Evolutionary conservation across 2,113 vertebrate species (phyloP), one percentile per base, ranked within the genome.

Genomic region (Burhinus oedicnemus): DNA sequence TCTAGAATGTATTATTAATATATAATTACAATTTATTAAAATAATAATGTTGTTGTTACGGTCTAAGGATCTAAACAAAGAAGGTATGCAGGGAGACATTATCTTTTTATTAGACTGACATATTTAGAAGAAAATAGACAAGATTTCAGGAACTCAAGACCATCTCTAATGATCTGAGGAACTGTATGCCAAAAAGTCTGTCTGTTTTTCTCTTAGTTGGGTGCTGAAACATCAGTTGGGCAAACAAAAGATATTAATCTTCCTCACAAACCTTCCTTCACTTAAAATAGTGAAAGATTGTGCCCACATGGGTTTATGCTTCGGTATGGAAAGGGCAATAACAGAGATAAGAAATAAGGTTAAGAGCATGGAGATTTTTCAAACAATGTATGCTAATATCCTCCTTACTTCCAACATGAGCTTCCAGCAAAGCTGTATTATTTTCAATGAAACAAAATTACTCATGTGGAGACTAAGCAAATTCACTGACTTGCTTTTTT

Each of bases 361-460:
- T 96, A 95, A 93, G 61, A 89, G 47, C 65, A 84, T 60, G 44
- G 61, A 84, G 61, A 75, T 87, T 93, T 96, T 96, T 84, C 74
- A 94, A 36, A 79, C 57, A 76, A 68, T 78, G 94, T 91, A 93
- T 87, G 87, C 44, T 91, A 94, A 96, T 89, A 71, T 44, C 80
- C 87, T 83, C 58, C 55, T 90, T 81, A 70, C 80, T 95, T 93
- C 68, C 51, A 81, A 84, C 86, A 75, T 11, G 64, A 92, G 61
- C 78, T 93, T 88, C 80, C 65, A 93, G 79, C 60, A 96, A 92
- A 74, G 83, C 76, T 81, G 60, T 55, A 77, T 95, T 88, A 89
- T 80, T 90, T 93, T 66, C 90, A 83, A 26, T 71, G 88, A 94
- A 93, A 94, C 60, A 78, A 90, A 96, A 95, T 93, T 76, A 83